A percentile compares a stretch with the other conserved stretches of the same genome.
phyloP scores from a whole-genome alignment of 2,797 vertebrate genomes.

The Schizopygopsis malacanthus region DNA sequence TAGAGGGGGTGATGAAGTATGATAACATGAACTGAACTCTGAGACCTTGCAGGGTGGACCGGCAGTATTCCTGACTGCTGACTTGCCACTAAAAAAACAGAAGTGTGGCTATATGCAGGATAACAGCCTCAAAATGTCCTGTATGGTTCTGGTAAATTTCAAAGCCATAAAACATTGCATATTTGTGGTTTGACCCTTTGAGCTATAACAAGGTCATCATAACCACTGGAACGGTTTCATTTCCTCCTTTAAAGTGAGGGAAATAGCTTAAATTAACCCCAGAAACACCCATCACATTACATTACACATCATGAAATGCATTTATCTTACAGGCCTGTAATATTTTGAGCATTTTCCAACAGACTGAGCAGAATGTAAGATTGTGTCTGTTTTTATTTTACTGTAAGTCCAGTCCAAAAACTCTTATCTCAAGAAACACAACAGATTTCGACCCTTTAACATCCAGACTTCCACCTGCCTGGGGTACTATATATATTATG shows the following conservation, averaged over 20 bases:
- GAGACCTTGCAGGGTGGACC: constrained; percentile 5
- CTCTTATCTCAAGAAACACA: not conserved
- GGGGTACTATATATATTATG: not conserved
- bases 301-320: not conserved
- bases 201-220: not conserved
- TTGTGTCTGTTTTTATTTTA: not conserved
- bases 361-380: not conserved
- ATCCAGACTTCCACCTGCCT: not conserved
- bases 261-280: not conserved
- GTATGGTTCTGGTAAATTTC: not conserved
- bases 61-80: constrained; percentile 14
- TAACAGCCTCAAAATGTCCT: not conserved
- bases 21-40: constrained; percentile 14
- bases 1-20: constrained; percentile 7
- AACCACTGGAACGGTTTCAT: constrained; percentile 7
- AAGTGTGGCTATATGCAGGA: not conserved
- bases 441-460: not conserved
- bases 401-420: not conserved
- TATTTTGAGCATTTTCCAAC: not conserved
- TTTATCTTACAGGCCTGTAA: not conserved
- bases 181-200: not conserved
- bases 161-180: not conserved
- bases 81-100: not conserved
- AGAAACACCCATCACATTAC: not conserved
- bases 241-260: constrained; percentile 3